Percentiles rank a stretch among this genome's conserved stretches.
These are phyloP conservation scores for Drosophila lini DNA, from an alignment of 1,140 invertebrate species.

Conservation along the genomic window DNA sequence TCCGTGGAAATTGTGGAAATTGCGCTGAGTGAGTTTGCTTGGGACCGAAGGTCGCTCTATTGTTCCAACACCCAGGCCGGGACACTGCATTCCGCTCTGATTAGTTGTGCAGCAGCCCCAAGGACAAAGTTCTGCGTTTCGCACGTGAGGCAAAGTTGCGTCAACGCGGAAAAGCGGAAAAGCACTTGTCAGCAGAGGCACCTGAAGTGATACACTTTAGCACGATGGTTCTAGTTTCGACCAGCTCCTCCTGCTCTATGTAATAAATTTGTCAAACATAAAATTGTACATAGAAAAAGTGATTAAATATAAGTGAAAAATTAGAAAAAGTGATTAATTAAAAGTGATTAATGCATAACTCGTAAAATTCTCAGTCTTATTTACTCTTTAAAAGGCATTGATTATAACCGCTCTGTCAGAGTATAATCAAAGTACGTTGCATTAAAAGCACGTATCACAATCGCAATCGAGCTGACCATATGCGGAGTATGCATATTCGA, in stretches of 20 bases:
- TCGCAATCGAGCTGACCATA: conserved; percentile 21
- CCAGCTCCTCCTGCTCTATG: not conserved
- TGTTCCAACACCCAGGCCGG: conserved; percentile 4
- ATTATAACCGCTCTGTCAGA: not conserved
- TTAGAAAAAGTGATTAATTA: not conserved
- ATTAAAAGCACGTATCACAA: conserved; percentile 2
- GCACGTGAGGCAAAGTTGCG: conserved; percentile 28
- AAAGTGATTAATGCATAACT: no score
- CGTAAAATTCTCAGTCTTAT: not conserved
- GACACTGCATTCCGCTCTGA: conserved; percentile 37
- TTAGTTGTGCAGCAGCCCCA: conserved; percentile 40
- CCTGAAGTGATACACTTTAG: not conserved
- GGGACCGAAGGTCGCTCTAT: conserved; percentile 25
- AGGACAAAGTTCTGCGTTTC: conserved; percentile 23
- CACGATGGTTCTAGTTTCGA: not conserved
- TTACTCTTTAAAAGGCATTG: not conserved
- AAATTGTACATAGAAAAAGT: not conserved
- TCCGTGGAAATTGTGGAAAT: conserved; percentile 27
- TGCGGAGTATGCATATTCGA: conserved; percentile 24
- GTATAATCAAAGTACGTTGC: conserved; percentile 11
- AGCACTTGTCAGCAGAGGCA: not conserved
- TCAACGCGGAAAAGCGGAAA: conserved; percentile 11
- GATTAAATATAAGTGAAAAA: no score
- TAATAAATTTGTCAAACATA: not conserved
- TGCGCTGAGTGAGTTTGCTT: conserved; percentile 9